phyloP scores from a whole-genome alignment of 2,113 vertebrate genomes.

The Eptesicus fuscus region DNA sequence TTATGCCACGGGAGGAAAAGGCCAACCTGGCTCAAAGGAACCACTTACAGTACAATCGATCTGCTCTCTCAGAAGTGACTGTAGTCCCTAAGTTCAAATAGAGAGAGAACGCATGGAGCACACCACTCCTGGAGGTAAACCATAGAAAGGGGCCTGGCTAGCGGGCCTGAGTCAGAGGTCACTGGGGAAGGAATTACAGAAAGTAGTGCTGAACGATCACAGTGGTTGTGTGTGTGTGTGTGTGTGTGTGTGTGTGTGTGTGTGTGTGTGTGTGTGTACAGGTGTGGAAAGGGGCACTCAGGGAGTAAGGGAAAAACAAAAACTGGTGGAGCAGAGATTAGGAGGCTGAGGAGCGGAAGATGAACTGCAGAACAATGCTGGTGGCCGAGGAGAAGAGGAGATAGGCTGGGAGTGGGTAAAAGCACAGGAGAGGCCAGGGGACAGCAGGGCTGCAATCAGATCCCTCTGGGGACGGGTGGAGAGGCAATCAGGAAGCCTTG shows the following conservation, averaged over 20 bases:
- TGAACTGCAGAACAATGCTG: not conserved
- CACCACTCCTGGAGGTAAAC: constrained; percentile 23
- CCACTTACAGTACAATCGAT: constrained; percentile 70
- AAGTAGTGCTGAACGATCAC: not conserved
- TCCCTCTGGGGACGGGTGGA: not conserved
- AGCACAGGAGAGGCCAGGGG: not conserved
- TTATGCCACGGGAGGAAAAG: constrained; percentile 55
- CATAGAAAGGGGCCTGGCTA: not conserved
- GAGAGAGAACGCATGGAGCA: constrained; percentile 59
- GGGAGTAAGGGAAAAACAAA: not conserved
- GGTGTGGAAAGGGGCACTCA: not conserved
- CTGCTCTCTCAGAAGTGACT: constrained; percentile 53
- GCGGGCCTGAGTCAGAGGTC: not conserved
- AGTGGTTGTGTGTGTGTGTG: too few relatives aligned
- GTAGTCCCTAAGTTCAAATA: constrained; percentile 57
- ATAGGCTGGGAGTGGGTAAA: not conserved
- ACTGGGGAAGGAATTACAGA: not conserved
- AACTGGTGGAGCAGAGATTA: not conserved
- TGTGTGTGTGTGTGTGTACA: too few relatives aligned
- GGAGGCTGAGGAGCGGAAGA: constrained; percentile 20
- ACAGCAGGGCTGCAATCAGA: constrained; percentile 19
- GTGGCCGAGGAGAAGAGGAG: not conserved
- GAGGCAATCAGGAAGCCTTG: not conserved
- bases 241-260: too few relatives aligned
- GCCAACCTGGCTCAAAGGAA: constrained; percentile 60